Evolutionary conservation across 2,797 vertebrate species (phyloP).

Genomic region (Alcedo atthis): DNA sequence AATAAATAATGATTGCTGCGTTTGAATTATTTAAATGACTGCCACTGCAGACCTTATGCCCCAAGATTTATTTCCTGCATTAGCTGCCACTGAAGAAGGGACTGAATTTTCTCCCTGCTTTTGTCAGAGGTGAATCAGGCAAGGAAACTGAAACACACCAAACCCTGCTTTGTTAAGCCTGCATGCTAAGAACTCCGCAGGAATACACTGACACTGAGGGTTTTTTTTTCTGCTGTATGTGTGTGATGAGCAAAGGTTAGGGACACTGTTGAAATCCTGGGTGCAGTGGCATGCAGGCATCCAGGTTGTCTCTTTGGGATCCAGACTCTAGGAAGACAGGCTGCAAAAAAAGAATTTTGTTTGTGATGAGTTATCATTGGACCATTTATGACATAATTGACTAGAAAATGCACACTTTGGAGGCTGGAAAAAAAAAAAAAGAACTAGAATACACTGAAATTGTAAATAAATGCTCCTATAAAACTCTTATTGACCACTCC

Average conservation of each 20-base stretch:
- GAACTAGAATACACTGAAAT: not conserved
- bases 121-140: conserved; percentile 70
- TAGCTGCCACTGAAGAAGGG: conserved; percentile 35
- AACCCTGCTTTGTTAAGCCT: conserved; percentile 78
- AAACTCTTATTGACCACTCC: not conserved
- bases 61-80: conserved; percentile 54
- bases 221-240: not conserved
- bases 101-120: conserved; percentile 41
- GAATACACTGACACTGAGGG: conserved; percentile 56
- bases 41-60: conserved; percentile 55
- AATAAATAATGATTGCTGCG: not conserved
- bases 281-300: conserved; percentile 69
- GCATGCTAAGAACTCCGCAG: conserved; percentile 77
- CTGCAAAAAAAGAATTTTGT: conserved; percentile 70
- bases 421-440: not conserved
- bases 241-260: conserved; percentile 73
- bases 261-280: conserved; percentile 77
- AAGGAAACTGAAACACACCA: conserved; percentile 55
- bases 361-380: conserved; percentile 70
- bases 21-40: conserved; percentile 67
- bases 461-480: not conserved
- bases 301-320: conserved; percentile 72
- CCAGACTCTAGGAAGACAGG: conserved; percentile 68
- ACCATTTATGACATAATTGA: conserved; percentile 60
- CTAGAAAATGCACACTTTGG: not conserved